Evolutionary conservation across 2,797 vertebrate genomes (phyloP).

Genomic region (Mormyrus proboscirostris): DNA sequence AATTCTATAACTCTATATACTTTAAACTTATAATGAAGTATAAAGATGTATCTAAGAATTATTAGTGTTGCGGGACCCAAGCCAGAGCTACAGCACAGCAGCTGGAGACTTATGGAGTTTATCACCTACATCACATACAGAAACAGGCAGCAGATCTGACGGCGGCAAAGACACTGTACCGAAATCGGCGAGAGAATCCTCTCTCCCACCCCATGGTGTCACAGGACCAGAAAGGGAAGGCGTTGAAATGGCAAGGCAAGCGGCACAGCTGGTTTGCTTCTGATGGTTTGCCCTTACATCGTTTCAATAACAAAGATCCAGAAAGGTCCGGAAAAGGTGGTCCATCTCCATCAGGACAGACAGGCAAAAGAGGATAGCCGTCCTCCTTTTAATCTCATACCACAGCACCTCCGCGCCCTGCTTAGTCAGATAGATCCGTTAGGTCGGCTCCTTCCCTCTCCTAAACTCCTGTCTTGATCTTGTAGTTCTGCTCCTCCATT

Average conservation of each 20-base stretch:
- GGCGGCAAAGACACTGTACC: conserved; percentile 60
- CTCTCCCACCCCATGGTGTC: conserved; percentile 78
- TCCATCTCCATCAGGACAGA: conserved; percentile 10
- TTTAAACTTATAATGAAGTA: neutral
- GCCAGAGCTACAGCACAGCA: neutral
- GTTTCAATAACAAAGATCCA: conserved; percentile 31
- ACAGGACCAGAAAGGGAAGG: conserved; percentile 37
- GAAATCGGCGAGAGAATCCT: conserved; percentile 87
- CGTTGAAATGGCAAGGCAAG: conserved; percentile 31
- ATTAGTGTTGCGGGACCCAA: neutral
- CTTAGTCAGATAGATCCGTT: conserved; percentile 20
- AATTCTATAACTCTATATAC: neutral
- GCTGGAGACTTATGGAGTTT: neutral
- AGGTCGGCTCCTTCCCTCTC: conserved; percentile 29
- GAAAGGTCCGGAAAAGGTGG: neutral
- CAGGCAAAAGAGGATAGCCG: conserved; percentile 9
- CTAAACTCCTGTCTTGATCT: conserved; percentile 1
- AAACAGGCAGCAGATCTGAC: neutral
- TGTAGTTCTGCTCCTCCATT: neutral
- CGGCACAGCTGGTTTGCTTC: neutral
- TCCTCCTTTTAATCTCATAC: conserved; percentile 24
- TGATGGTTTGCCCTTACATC: conserved; percentile 42
- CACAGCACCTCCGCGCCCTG: conserved; percentile 40
- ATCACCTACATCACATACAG: neutral
- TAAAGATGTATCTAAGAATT: neutral